Base-by-base conservation (phyloP, 2,113 vertebrate genomes). In the Spheniscus mendiculus region DNA sequence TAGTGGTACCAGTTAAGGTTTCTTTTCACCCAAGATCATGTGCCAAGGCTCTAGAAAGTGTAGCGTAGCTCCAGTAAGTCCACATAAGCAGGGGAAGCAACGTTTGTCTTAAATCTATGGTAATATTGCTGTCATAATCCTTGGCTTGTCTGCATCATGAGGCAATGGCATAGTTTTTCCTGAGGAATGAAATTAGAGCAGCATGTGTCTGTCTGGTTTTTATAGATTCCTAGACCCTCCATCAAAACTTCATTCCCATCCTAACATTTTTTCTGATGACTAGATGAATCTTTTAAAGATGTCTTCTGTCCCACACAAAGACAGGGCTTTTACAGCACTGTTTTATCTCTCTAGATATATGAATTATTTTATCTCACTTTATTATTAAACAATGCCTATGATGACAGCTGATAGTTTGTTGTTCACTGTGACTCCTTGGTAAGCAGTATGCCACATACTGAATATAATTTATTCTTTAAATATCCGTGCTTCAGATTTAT, bases 141-240 rank as follows among this genome's bases (percentile, higher is more conserved):
- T 81, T 87, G 26, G 1, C 14, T 79, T 62, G 32, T 94, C 29
- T 71, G 26, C 34, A 25, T 42, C 30, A 20, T 38, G 11, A 65
- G 26, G 4, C 34, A 91, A 34, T 69, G 47, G 2, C 17, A 34
- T 10, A 45, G n/a, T 55, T 11, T 58, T 84, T 50, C 23, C 5
- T 73, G 16, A 50, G 6, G n/a, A 61, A 26, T 44, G 1, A 69
- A 69, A 72, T 91, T 27, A 66, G 34, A 77, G 15, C 40, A 85
- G 9, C 34, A 15, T 42, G 7, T 1, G 1, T 63, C 17, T 81
- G 8, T 26, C 34, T 34, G 5, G 0, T 9, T 76, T 71, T 59
- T 49, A 6, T 79, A 69, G 36, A 44, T 50, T 52, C 27, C 3
- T 10, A 72, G 23, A 29, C 65, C 13, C 15, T 85, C 45, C 36